A percentile compares a stretch with the other conserved stretches of the same genome.
These are phyloP conservation scores for Maniola hyperantus DNA, from an alignment of 2,888 invertebrate genomes.

Conservation along the genomic window DNA sequence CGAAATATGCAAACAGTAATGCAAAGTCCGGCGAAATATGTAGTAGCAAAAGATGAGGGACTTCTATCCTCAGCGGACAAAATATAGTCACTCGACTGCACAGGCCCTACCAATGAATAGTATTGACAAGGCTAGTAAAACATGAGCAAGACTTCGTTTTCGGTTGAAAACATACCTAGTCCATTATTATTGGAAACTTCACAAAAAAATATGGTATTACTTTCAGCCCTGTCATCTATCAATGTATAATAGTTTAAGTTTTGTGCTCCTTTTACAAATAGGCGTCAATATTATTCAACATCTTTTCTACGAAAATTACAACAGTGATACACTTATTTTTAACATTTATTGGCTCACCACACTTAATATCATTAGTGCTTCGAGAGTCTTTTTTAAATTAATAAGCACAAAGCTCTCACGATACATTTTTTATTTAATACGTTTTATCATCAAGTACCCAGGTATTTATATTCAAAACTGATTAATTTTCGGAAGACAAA, in stretches of 20 bases:
- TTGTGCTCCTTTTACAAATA: constrained; percentile 4
- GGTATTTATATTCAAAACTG: background rate
- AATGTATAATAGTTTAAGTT: background rate
- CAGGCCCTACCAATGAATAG: background rate
- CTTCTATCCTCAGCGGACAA: no score
- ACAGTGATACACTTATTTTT: constrained; percentile 27
- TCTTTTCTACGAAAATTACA: constrained; percentile 34
- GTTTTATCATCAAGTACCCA: background rate
- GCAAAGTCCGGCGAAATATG: no score
- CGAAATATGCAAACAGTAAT: no score
- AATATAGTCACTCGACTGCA: no score
- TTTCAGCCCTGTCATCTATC: background rate
- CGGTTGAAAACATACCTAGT: background rate
- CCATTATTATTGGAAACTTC: background rate
- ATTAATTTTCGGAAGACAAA: constrained; percentile 33
- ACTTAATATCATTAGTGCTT: constrained; percentile 52
- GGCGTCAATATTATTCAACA: constrained; percentile 41
- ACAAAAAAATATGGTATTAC: background rate
- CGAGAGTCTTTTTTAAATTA: constrained; percentile 49
- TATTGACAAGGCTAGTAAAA: background rate
- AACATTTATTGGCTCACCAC: constrained; percentile 37
- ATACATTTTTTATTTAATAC: constrained; percentile 6
- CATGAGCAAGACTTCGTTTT: background rate
- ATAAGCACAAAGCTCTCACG: background rate
- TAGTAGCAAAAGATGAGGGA: no score